phyloP scores from a whole-genome alignment of 2,888 invertebrate species.

The Pachydiplax longipennis region DNA sequence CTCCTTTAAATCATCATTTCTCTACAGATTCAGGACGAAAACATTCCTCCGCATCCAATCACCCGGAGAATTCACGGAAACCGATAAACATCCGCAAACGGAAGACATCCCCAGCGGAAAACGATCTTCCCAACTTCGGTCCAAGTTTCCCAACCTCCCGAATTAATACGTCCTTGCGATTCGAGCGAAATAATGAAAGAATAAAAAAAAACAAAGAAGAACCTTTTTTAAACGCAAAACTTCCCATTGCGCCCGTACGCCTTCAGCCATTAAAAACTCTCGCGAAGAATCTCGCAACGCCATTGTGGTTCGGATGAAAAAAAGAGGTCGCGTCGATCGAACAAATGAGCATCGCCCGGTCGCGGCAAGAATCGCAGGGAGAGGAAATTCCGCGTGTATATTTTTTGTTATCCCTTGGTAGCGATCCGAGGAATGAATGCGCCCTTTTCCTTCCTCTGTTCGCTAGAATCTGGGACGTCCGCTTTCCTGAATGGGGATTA shows the following conservation, averaged over 20 bases:
- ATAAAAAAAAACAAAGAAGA: too few species aligned
- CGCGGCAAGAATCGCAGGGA: neutral
- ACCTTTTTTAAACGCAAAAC: neutral
- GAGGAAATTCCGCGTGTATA: neutral
- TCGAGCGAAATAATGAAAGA: too few species aligned
- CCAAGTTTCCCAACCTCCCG: too few species aligned
- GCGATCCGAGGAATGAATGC: neutral
- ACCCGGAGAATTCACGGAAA: too few species aligned
- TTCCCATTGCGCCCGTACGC: neutral
- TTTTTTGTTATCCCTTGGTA: neutral
- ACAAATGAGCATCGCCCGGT: neutral
- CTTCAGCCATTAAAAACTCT: neutral
- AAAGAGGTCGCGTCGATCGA: neutral
- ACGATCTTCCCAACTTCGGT: too few species aligned
- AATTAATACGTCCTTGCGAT: too few species aligned
- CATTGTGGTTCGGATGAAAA: neutral
- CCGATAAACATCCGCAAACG: too few species aligned
- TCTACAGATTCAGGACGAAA: too few species aligned
- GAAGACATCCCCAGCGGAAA: too few species aligned
- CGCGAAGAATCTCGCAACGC: neutral
- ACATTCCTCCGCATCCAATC: too few species aligned
- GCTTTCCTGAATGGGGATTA: neutral
- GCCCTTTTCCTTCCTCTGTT: neutral
- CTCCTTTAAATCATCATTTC: too few species aligned
- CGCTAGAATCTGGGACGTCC: neutral